A percentile compares a stretch with the other conserved stretches of the same genome.
Conservation (phyloP, 1,140 invertebrate species). For the Drosophila tani region DNA sequence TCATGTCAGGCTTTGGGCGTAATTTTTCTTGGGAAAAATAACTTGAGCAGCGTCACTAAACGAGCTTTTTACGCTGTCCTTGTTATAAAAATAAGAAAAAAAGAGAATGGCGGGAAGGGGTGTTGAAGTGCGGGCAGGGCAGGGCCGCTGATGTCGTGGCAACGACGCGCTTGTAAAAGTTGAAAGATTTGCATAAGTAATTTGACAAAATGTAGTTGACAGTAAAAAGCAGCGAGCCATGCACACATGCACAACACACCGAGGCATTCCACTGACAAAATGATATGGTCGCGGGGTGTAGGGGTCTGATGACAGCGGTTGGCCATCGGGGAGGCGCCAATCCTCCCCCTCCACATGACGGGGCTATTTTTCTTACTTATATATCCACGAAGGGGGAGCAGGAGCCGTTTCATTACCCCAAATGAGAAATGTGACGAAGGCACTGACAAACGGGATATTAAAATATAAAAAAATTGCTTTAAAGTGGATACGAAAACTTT, state of each 20-base stretch:
- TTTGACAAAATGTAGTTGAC: slow-evolving; percentile 84
- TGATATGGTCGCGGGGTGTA: slow-evolving; percentile 46
- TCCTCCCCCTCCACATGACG: slow-evolving; percentile 41
- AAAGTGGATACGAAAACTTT: not conserved
- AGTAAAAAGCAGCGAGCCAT: slow-evolving; percentile 72
- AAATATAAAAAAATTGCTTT: slow-evolving; percentile 15
- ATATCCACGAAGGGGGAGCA: slow-evolving; percentile 21
- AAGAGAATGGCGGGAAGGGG: not conserved
- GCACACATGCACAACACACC: slow-evolving; percentile 48
- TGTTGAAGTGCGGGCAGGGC: not conserved
- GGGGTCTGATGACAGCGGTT: slow-evolving; percentile 31
- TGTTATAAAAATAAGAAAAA: slow-evolving; percentile 22
- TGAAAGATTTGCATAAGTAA: slow-evolving; percentile 84
- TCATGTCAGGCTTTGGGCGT: slow-evolving; percentile 74
- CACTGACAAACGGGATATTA: slow-evolving; percentile 20
- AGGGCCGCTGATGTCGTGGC: slow-evolving; percentile 59
- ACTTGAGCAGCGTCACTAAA: slow-evolving; percentile 58
- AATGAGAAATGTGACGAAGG: slow-evolving; percentile 37
- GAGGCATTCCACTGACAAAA: slow-evolving; percentile 56
- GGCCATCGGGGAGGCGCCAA: slow-evolving; percentile 24
- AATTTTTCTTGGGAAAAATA: slow-evolving; percentile 63
- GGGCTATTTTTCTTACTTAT: slow-evolving; percentile 78
- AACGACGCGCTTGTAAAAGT: slow-evolving; percentile 81
- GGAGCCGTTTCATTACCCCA: slow-evolving; percentile 40
- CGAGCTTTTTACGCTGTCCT: slow-evolving; percentile 68